phyloP scores from a whole-genome alignment of 2,113 vertebrate species.

The Chionis minor region DNA sequence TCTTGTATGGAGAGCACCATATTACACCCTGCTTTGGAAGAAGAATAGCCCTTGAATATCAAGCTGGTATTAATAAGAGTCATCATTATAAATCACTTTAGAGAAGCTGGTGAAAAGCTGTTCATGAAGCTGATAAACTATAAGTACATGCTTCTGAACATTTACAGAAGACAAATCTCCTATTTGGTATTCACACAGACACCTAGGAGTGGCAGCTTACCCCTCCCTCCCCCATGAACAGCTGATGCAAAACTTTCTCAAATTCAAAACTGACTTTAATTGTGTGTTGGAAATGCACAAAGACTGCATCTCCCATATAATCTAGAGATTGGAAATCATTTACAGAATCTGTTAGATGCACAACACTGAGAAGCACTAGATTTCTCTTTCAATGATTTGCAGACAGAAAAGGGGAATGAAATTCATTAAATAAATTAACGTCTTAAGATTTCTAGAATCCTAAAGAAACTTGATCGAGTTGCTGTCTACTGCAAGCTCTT shows the following conservation, averaged over 20 bases:
- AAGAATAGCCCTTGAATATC: background rate
- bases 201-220: background rate
- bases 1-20: background rate
- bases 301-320: background rate
- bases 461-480: background rate
- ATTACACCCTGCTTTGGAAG: background rate
- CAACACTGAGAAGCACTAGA: background rate
- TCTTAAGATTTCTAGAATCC: background rate
- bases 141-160: background rate
- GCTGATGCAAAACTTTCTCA: background rate
- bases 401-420: background rate
- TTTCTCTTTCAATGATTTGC: background rate
- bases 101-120: background rate
- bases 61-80: background rate
- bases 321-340: background rate
- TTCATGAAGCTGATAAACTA: constrained; percentile 15
- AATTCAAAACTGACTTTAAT: background rate
- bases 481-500: background rate
- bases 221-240: background rate
- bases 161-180: background rate
- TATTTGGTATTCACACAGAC: background rate
- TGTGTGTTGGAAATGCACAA: background rate
- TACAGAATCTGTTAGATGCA: background rate
- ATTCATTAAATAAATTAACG: background rate
- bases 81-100: constrained; percentile 35